Evolutionary conservation across 2,888 invertebrate species (phyloP), one percentile per base, ranked within the genome.

Genomic region (Acanthopleura granulata): DNA sequence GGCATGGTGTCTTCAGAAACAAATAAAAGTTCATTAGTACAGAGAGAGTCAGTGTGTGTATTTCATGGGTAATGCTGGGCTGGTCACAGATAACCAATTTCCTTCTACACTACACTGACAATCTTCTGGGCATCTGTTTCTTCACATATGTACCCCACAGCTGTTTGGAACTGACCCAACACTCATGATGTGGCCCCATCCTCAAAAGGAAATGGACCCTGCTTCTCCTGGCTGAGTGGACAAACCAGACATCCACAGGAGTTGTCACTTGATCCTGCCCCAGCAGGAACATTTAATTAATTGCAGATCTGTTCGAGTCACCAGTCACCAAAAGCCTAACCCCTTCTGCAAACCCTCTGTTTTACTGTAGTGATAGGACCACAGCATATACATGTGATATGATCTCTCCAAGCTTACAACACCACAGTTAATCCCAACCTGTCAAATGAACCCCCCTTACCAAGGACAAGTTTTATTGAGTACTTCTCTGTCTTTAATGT

Each of bases 101-200:
- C 66, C 66, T 27, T 66, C 66, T 66, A 66, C 66, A 66, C 66
- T 66, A 66, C 66, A 27, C 66, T 66, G 66, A 66, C 66, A 66
- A 66, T 66, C 66, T 27, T 16, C 25, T 27, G 6, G 66, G 66
- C 66, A 66, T 66, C 66, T 66, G 66, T 66, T 66, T 66, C 66
- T 66, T 66, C 66, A 66, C 66, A 66, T 66, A 66, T 66, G 66
- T 66, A 66, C 66, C 22, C 16, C 66, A 66, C 66, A 66, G 66
- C 66, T 66, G 66, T 66, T 66, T 66, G 66, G 66, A 66, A 66
- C 66, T 66, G 66, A 66, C 66, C 66, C 66, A 66, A 66, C 66
- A 66, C 25, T 22, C 66, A 18, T 66, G 66, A 66, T 66, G 27
- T 66, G 66, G 15, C 29, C 66, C 66, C 66, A 66, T 66, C 66